These are phyloP conservation scores for Mythimna impura DNA, from an alignment of 2,888 invertebrate genomes.

Conservation along the genomic window DNA sequence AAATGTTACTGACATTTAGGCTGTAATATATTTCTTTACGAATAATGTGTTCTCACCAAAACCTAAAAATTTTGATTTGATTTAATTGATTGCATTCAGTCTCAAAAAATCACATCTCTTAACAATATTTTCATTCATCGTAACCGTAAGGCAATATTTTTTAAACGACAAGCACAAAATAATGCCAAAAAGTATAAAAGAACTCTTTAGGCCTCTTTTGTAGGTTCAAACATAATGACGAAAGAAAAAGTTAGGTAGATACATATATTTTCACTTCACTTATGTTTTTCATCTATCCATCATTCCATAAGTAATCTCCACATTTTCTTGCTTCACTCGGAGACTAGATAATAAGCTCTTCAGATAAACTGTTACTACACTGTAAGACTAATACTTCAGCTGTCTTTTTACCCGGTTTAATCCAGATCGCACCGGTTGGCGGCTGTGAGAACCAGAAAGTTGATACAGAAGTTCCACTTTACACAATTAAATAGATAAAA, in stretches of 20 bases:
- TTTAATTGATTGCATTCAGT: too few relatives aligned
- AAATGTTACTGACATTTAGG: too few relatives aligned
- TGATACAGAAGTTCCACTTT: constrained; percentile 14
- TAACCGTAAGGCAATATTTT: too few relatives aligned
- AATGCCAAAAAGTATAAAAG: not conserved
- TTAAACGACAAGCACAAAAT: not conserved
- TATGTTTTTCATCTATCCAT: not conserved
- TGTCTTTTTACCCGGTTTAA: constrained; percentile 55
- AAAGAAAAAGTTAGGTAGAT: not conserved
- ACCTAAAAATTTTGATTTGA: too few relatives aligned
- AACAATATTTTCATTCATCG: too few relatives aligned
- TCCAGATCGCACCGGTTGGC: constrained; percentile 41
- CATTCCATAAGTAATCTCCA: constrained; percentile 7
- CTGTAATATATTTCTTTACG: too few relatives aligned
- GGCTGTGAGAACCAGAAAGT: not conserved
- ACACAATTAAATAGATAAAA: not conserved
- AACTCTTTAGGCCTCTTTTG: not conserved
- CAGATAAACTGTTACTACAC: constrained; percentile 44
- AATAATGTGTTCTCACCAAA: too few relatives aligned
- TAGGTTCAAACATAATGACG: not conserved
- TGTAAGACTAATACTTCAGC: constrained; percentile 49
- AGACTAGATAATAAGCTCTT: constrained; percentile 30
- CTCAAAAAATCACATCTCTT: too few relatives aligned
- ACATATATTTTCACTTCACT: too few relatives aligned
- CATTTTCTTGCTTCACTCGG: not conserved